Conservation (phyloP, 2,113 vertebrate genomes). For the Panthera uncia region DNA sequence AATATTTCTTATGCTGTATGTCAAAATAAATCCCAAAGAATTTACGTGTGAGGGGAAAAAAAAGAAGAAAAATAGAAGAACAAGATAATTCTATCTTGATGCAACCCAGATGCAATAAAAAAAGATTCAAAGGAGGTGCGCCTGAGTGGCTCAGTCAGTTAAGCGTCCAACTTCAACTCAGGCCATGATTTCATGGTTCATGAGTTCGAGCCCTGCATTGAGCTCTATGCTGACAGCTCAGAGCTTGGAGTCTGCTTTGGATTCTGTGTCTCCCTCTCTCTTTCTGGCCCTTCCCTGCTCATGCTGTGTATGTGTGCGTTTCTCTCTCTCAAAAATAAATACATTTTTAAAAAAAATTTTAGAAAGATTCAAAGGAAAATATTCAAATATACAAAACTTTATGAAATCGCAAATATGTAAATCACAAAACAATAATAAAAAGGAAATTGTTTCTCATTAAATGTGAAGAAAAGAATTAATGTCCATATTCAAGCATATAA, state of each 20-base stretch:
- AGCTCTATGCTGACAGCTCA: no score
- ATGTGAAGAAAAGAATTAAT: background rate
- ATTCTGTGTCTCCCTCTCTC: no score
- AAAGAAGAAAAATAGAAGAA: background rate
- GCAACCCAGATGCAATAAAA: background rate
- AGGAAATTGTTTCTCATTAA: background rate
- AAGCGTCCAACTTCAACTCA: no score
- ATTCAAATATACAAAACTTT: slow-evolving; percentile 17
- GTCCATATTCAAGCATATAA: background rate
- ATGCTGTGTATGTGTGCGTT: no score
- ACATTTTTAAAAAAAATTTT: no score
- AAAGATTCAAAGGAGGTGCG: background rate
- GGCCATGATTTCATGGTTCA: no score
- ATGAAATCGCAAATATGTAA: background rate
- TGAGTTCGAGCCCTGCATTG: no score
- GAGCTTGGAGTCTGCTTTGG: no score
- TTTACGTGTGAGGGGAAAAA: background rate
- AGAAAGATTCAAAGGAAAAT: slow-evolving; percentile 4
- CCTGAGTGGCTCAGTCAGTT: no score
- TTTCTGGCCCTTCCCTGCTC: no score
- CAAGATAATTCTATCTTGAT: background rate
- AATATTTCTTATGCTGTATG: background rate
- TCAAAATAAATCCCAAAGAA: background rate
- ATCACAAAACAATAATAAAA: background rate
- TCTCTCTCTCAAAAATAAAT: no score